Conservation (phyloP, 2,797 vertebrate genomes). For the Sciurus vulgaris region DNA sequence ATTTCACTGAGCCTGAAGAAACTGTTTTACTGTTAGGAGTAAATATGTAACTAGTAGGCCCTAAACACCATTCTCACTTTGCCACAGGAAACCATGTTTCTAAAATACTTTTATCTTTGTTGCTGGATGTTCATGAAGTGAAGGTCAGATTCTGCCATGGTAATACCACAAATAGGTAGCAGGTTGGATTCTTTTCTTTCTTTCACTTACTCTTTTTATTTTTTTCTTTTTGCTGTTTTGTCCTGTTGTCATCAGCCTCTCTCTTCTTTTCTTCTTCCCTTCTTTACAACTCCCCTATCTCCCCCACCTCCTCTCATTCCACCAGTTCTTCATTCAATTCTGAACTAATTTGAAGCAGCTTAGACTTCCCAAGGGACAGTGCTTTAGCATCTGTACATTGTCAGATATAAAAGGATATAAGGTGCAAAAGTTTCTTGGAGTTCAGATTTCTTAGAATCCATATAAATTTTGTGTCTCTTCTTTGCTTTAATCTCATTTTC, state of each 20-base stretch:
- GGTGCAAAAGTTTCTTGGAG: background rate
- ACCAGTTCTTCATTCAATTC: background rate
- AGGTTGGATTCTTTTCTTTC: background rate
- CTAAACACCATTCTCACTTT: background rate
- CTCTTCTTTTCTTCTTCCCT: background rate
- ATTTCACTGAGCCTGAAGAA: background rate
- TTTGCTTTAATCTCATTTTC: background rate
- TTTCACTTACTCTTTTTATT: no score
- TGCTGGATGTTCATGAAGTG: background rate
- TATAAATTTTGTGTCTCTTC: background rate
- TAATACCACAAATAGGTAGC: background rate
- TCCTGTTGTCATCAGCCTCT: background rate
- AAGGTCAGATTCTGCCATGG: background rate
- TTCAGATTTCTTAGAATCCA: background rate
- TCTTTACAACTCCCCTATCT: no score
- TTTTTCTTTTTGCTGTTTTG: background rate
- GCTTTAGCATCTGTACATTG: background rate
- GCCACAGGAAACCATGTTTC: background rate
- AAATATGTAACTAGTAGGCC: background rate
- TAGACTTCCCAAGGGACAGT: background rate
- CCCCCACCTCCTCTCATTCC: no score
- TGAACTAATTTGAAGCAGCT: background rate
- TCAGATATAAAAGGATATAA: background rate
- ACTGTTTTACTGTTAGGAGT: background rate
- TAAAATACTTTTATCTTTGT: background rate